Evolutionary conservation across 2,113 vertebrate genomes (phyloP), one percentile per base, ranked within the genome.

Genomic region (Ivindomyrus marchei): DNA sequence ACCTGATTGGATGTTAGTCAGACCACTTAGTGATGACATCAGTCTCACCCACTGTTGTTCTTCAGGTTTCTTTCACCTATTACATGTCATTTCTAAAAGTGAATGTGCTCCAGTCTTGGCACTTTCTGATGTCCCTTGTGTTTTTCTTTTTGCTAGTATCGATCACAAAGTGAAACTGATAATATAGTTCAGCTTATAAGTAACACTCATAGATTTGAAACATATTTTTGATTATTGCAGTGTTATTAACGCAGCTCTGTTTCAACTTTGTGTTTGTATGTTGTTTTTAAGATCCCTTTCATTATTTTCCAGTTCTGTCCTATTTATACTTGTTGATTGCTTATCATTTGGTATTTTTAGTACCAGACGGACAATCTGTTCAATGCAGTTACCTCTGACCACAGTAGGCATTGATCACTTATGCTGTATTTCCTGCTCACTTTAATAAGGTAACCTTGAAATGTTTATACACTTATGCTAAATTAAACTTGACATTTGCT

Each of bases 371-470:
- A 86, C 84, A 86, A 86, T 87, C 86, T 19, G 9, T 87, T 56
- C 13, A 58, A n/a, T 87, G 31, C 13, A 80, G 74, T 52, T 87
- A 39, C 49, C 50, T 53, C 45, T 53, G 49, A 58, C 36, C 50
- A 87, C 86, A 53, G 49, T 47, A 46, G 24, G 31, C 42, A 85
- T 84, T 49, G 42, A 87, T 87, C n/a, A 87, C n/a, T 39, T 58
- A 53, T 87, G 86, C 86, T 87, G 86, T 87, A 87, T 87, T 87
- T 87, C 19, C 86, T 58, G 19, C 83, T 49, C 42, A 47, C 83
- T 53, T 87, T 36, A 52, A 39, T 87, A 87, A 87, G 56, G 52
- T 49, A 50, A 87, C 31, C 49, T 56, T 87, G 42, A 47, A 27
- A 42, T 13, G 80, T 46, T 85, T 85, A 49, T 47, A 45, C 11